These are phyloP conservation scores for Caenorhabditis briggsae DNA, from an alignment of 1,140 invertebrate genomes.

Conservation along the genomic window DNA sequence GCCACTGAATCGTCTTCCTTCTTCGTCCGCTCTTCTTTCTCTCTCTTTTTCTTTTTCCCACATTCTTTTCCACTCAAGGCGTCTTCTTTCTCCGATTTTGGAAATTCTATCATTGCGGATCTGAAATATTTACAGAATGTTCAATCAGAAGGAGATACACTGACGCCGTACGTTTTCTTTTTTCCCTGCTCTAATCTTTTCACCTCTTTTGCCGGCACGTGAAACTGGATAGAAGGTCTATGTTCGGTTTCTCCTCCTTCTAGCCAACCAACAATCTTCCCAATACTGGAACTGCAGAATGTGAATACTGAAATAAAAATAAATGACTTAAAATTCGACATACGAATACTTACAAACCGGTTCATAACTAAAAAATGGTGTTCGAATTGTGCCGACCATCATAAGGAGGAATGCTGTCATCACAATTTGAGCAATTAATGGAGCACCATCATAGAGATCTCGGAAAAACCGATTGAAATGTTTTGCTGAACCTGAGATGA, in stretches of 20 bases:
- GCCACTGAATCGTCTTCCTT: neutral
- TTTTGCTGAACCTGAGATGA: neutral
- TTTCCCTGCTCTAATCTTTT: conserved; percentile 40
- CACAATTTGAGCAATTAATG: conserved; percentile 39
- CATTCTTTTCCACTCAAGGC: conserved; percentile 25
- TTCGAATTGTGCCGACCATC: conserved; percentile 32
- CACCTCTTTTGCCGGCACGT: conserved; percentile 9
- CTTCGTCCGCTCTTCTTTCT: conserved; percentile 27
- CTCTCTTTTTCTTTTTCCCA: conserved; percentile 41
- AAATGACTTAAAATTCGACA: no score
- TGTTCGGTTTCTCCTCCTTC: neutral
- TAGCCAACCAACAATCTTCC: conserved; percentile 28
- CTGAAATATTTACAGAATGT: neutral
- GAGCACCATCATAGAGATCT: conserved; percentile 41
- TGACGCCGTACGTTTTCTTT: conserved; percentile 23
- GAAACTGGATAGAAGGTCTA: neutral
- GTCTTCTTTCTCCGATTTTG: conserved; percentile 46
- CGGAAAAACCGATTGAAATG: conserved; percentile 29
- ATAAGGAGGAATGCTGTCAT: conserved; percentile 18
- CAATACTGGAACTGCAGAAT: conserved; percentile 44
- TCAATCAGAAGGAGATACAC: neutral
- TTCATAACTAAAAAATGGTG: conserved; percentile 42
- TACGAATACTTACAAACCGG: neutral
- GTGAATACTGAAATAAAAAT: conserved; percentile 18
- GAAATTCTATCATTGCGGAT: conserved; percentile 38